phyloP scores from a whole-genome alignment of 1,140 invertebrate genomes.

The Stegodyphus mimosarum region DNA sequence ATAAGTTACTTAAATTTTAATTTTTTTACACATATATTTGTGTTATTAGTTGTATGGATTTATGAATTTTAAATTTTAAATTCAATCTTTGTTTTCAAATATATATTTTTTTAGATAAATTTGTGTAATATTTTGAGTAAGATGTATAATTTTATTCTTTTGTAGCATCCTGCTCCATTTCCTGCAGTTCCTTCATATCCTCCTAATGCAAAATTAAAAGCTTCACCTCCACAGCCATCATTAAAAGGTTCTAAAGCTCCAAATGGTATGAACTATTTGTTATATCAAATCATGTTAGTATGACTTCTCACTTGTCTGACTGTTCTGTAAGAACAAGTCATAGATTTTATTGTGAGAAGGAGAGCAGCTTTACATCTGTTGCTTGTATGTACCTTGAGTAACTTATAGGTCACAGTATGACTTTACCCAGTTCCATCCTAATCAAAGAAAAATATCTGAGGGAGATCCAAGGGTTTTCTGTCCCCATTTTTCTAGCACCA shows the following conservation, averaged over 20 bases:
- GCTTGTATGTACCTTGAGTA: too few relatives aligned
- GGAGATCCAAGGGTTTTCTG: too few relatives aligned
- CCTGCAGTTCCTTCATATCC: constrained; percentile 20
- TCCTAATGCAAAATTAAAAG: constrained; percentile 6
- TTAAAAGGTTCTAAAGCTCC: constrained; percentile 23
- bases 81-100: background rate
- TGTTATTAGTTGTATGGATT: background rate
- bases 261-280: constrained; percentile 10
- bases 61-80: background rate
- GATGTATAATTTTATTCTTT: background rate
- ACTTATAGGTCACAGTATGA: too few relatives aligned
- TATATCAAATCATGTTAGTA: too few relatives aligned
- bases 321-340: too few relatives aligned
- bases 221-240: constrained; percentile 43
- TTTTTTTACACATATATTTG: background rate
- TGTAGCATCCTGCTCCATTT: constrained; percentile 59
- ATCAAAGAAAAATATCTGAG: too few relatives aligned
- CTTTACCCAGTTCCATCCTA: too few relatives aligned
- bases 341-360: too few relatives aligned
- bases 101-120: background rate
- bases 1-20: background rate
- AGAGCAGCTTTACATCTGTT: too few relatives aligned
- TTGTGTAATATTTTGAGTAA: background rate
- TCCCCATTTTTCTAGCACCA: too few relatives aligned
- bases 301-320: too few relatives aligned